Base-by-base conservation (phyloP, 1,140 invertebrate genomes). In the Anoplolepis gracilipes region DNA sequence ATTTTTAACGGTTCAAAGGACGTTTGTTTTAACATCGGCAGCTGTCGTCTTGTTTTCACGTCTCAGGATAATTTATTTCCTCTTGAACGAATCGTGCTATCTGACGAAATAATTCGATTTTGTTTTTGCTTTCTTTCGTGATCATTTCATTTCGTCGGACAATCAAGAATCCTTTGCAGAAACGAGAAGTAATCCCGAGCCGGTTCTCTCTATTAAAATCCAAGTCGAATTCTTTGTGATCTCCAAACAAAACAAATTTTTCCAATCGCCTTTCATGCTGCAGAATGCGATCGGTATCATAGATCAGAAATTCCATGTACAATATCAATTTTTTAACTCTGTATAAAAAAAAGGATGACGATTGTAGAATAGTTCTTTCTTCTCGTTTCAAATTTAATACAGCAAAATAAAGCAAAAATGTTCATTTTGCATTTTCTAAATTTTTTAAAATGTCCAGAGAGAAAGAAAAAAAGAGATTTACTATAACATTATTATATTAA, bases 141-240 rank as follows among this genome's bases (percentile, higher is more conserved):
- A 88, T 88, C 84, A 88, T 88, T 89, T 77, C 86, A 89, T 89
- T 88, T 72, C 87, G 70, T 57, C 64, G 46, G 59, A 89, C 87
- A 89, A 89, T 88, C 84, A 81, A 81, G 57, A 39, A 16, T 46
- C 65, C 53, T 61, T 73, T 70, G 77, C 62, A 59, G 88, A 85
- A 89, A 89, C 55, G 87, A 30, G 67, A 82, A 86, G 84, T 86
- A 89, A 89, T 89, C 87, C 57, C 69, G 42, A 69, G 64, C 82
- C 49, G 55, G 64, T 39, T 88, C 57, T 88, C 57, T 86, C 88
- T 87, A 88, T 88, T 89, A 89, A 89, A 89, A 89, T 88, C 88
- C 87, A 64, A 76, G 76, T 85, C 84, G 84, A 46, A 70, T 67
- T 72, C 84, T 84, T 89, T 86, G 39, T 77, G 49, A 65, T 84